phyloP scores from a whole-genome alignment of 2,113 vertebrate species.

The Corythaeola cristata region DNA sequence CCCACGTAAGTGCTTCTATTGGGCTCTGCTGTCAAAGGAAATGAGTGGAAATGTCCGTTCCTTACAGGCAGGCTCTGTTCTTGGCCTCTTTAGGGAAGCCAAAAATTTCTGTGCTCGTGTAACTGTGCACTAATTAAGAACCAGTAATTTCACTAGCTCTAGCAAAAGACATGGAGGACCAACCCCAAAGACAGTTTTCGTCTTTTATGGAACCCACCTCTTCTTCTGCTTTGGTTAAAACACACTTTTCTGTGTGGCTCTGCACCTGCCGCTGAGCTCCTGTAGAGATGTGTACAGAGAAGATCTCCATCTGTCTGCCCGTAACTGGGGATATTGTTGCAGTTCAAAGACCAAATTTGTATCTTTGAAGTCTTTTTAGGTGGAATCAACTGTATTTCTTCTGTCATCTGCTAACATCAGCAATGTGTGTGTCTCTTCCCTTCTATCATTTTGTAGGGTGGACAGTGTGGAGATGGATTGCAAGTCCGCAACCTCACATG shows the following conservation, averaged over 20 bases:
- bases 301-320: background rate
- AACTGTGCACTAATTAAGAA: background rate
- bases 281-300: background rate
- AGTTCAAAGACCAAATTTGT: background rate
- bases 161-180: background rate
- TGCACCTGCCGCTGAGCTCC: background rate
- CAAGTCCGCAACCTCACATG: constrained; percentile 85
- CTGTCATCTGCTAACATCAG: background rate
- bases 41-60: background rate
- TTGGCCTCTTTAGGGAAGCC: background rate
- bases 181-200: background rate
- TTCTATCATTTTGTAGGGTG: constrained; percentile 75
- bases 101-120: background rate
- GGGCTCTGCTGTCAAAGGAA: background rate
- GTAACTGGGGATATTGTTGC: background rate
- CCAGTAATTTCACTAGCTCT: background rate
- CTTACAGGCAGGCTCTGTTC: background rate
- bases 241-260: background rate
- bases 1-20: background rate
- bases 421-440: background rate
- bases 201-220: background rate
- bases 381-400: background rate
- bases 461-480: constrained; percentile 91
- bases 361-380: background rate
- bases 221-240: background rate